Percentiles rank a stretch among this genome's conserved stretches.
Conservation (phyloP, 1,140 invertebrate species). For the Littorina saxatilis region DNA sequence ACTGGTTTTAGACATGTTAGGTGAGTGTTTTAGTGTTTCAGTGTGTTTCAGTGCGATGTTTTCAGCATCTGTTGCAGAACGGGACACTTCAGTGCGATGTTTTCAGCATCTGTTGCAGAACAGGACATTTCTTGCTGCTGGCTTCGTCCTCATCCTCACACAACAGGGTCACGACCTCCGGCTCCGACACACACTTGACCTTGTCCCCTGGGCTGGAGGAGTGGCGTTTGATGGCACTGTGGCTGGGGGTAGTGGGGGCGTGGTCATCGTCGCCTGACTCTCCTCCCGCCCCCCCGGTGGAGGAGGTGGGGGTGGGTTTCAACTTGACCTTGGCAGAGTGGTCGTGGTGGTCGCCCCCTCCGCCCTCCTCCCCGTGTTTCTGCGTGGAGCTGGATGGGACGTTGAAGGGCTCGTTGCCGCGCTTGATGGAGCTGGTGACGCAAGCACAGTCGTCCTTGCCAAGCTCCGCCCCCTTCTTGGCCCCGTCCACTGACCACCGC, state of each 20-base stretch:
- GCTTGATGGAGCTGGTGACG: slow-evolving; percentile 31
- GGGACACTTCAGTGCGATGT: slow-evolving; percentile 40
- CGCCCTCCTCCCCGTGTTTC: background rate
- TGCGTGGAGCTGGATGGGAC: slow-evolving; percentile 25
- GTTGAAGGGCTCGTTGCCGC: background rate
- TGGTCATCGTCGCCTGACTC: slow-evolving; percentile 19
- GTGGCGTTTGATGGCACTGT: background rate
- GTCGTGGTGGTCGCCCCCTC: background rate
- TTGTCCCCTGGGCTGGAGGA: slow-evolving; percentile 4
- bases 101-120: slow-evolving; percentile 52
- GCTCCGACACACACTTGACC: background rate
- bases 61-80: slow-evolving; percentile 52
- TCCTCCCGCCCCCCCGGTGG: slow-evolving; percentile 13
- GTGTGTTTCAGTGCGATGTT: slow-evolving; percentile 30
- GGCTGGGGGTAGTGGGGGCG: background rate
- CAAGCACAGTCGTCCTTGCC: slow-evolving; percentile 29
- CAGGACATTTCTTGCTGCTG: slow-evolving; percentile 45
- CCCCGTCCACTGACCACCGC: background rate
- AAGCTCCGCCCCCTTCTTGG: background rate
- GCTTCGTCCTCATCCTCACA: slow-evolving; percentile 21
- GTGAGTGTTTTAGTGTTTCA: too few species aligned
- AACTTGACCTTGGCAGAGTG: background rate
- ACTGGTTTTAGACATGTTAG: too few species aligned
- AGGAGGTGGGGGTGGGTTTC: slow-evolving; percentile 21
- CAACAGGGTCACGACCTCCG: slow-evolving; percentile 20